A percentile compares a stretch with the other conserved stretches of the same genome.
Evolutionary conservation across 2,113 vertebrate genomes (phyloP).

Genomic region (Hystrix cristata): DNA sequence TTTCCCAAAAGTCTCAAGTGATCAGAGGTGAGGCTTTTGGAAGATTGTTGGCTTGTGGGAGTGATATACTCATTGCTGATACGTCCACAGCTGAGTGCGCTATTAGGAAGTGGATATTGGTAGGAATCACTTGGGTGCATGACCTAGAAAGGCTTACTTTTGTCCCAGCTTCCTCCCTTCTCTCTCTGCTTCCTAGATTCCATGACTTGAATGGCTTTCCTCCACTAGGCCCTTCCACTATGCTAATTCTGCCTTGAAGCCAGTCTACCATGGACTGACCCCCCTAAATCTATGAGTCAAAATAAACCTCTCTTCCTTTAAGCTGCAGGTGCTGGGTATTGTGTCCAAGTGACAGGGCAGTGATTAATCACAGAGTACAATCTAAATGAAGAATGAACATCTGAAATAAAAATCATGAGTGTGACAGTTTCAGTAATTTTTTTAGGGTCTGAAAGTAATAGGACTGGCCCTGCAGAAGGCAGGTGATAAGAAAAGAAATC

Average conservation of each 20-base stretch:
- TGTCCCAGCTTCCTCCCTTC: neutral
- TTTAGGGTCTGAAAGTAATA: constrained; percentile 40
- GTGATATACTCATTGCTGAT: neutral
- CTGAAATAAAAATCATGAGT: constrained; percentile 59
- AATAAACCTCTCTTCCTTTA: neutral
- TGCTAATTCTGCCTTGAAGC: neutral
- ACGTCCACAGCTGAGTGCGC: neutral
- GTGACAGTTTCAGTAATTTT: constrained; percentile 50
- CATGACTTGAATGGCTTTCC: neutral
- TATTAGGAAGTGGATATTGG: neutral
- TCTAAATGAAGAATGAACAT: constrained; percentile 5
- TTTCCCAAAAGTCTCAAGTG: neutral
- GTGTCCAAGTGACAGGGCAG: neutral
- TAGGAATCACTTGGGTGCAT: neutral
- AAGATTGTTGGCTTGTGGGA: neutral
- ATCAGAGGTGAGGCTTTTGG: neutral
- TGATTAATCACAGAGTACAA: neutral
- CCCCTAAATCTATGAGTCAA: neutral
- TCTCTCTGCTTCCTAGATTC: neutral
- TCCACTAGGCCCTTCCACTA: neutral
- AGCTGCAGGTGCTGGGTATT: neutral
- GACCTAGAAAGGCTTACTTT: neutral
- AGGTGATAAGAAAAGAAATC: constrained; percentile 22
- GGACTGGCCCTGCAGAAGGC: neutral
- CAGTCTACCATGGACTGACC: neutral